Base-by-base conservation (phyloP, 2,888 invertebrate genomes). In the Agrotis exclamationis region DNA sequence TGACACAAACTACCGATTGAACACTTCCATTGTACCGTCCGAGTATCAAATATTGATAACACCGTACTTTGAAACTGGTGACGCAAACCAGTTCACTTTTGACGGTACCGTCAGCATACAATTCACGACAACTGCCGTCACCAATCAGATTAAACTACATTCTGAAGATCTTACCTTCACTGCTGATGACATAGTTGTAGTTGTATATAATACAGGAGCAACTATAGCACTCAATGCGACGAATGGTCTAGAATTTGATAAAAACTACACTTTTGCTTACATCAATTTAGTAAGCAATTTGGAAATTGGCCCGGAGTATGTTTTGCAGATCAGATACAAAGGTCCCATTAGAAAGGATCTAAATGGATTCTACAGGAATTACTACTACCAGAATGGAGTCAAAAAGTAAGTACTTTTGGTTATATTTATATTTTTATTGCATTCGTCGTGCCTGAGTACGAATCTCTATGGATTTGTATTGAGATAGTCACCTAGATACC, bases 291-390 rank as follows among this genome's bases (percentile, higher is more conserved):
- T 84, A 59, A 83, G 82, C 2, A 85, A 89, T 22, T 85, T 97
- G 18, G 75, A 86, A 60, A 85, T 85, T 1, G 95, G 93, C 2
- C 83, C 87, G 4, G 87, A 88, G 7, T 96, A 97, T 82, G 86
- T 83, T 1, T 85, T 97, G 57, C 90, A 87, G 22, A 97, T 97
- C 77, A 79, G 86, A 0, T 98, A 97, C 81, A 91, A 82, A 0
- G 97, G 97, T 3, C 90, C 92, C 0, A 95, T 97, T 45, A 96
- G 96, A 82, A 90, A 93, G 1, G 96, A 96, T 74, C 91, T 97
- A 78, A 94, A 89, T 68, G 97, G 97, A 64, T 97, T 97, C 83
- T 97, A 97, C 85, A 96, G 96, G 68, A 97, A 97, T 83, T 96
- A 96, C 53, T 97, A 97, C 83, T 85, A 91, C 6, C 92, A 96